Percentiles rank a stretch among this genome's conserved stretches.
Evolutionary conservation across 2,113 vertebrate species (phyloP).

Genomic region (Larimichthys crocea): DNA sequence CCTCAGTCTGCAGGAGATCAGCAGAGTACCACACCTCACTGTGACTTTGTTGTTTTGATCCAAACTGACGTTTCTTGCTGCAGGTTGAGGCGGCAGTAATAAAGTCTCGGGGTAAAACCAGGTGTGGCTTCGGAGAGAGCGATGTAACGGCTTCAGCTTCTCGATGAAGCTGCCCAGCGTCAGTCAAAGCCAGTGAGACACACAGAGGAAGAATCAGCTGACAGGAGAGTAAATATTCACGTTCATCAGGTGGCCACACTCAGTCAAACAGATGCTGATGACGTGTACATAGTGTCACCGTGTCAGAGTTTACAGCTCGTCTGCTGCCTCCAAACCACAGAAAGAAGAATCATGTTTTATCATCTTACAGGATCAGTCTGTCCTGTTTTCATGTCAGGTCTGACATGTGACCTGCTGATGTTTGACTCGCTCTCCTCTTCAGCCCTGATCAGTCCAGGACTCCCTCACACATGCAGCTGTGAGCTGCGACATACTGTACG

Average conservation of each 20-base stretch:
- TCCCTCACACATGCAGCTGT: constrained; percentile 5
- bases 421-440: background rate
- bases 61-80: no score
- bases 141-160: no score
- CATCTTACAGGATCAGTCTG: no score
- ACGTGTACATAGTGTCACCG: background rate
- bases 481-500: background rate
- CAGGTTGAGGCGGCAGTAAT: no score
- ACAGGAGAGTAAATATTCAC: background rate
- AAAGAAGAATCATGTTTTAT: background rate
- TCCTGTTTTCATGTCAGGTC: background rate
- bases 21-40: no score
- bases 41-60: no score
- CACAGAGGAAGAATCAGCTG: background rate
- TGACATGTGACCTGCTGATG: background rate
- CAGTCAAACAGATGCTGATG: background rate
- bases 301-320: background rate
- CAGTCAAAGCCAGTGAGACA: background rate
- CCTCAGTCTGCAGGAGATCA: no score
- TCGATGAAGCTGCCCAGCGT: no score
- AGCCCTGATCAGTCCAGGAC: constrained; percentile 17
- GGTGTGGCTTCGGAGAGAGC: no score
- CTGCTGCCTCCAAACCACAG: background rate
- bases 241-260: background rate
- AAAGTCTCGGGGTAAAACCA: no score